These are phyloP conservation scores for Epizoanthus rinbou DNA, from an alignment of 92 coral and sea anemone genomes.

Conservation along the genomic window DNA sequence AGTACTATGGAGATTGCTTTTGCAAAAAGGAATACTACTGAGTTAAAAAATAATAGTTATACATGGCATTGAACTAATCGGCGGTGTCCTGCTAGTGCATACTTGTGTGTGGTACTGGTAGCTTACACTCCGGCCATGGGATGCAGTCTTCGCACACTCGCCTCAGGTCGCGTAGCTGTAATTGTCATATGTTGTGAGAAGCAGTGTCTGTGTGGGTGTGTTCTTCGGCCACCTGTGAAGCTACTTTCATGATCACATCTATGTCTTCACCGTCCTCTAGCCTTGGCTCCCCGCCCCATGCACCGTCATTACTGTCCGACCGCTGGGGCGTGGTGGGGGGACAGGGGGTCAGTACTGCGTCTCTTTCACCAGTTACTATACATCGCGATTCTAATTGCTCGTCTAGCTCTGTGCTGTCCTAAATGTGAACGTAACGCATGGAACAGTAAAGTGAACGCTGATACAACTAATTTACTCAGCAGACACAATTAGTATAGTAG, in stretches of 20 bases:
- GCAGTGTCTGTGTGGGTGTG: not conserved
- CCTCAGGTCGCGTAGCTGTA: conserved; percentile 86
- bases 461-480: no score
- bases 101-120: conserved; percentile 22
- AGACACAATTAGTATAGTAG: no score
- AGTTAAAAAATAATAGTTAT: no score
- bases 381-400: not conserved
- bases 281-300: not conserved
- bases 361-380: not conserved
- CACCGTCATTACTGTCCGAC: not conserved
- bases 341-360: not conserved
- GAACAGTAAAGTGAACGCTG: no score
- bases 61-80: no score
- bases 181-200: conserved; percentile 66
- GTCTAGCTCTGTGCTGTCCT: not conserved
- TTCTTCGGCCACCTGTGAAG: conserved; percentile 15
- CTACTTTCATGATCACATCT: conserved; percentile 10
- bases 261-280: not conserved
- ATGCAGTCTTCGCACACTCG: conserved; percentile 65
- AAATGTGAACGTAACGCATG: no score
- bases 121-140: conserved; percentile 74
- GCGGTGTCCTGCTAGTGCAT: not conserved
- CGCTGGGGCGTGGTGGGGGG: conserved; percentile 5
- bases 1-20: no score
- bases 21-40: no score